Conservation (phyloP, 2,888 invertebrate species). For the Sinopyrophorus schimmeli region DNA sequence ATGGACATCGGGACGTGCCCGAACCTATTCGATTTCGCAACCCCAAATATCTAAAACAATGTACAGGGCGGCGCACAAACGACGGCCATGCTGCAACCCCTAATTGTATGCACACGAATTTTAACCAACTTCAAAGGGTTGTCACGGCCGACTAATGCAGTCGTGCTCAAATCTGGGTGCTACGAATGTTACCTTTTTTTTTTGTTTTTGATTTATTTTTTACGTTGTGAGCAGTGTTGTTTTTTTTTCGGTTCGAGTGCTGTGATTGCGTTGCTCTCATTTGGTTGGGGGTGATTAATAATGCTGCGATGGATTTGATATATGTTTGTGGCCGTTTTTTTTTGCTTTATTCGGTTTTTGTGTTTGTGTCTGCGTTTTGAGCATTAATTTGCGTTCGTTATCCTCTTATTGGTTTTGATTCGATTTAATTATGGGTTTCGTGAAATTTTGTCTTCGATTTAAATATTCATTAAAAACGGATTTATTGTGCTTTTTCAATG, state of each 20-base stretch:
- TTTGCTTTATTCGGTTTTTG: too few relatives aligned
- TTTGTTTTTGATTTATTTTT: neutral
- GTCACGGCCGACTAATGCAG: conserved; percentile 32
- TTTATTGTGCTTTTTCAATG: too few relatives aligned
- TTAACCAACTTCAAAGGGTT: conserved; percentile 35
- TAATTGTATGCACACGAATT: conserved; percentile 30
- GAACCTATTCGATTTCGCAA: conserved; percentile 20
- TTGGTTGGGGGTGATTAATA: conserved; percentile 4
- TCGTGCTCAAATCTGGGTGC: conserved; percentile 33
- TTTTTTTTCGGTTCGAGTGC: conserved; percentile 12
- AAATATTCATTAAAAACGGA: too few relatives aligned
- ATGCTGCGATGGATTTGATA: neutral
- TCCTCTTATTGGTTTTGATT: too few relatives aligned
- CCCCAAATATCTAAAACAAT: conserved; percentile 48
- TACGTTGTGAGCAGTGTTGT: neutral
- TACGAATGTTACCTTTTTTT: conserved; percentile 21
- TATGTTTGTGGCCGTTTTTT: too few relatives aligned
- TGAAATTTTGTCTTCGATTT: too few relatives aligned
- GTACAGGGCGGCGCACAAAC: conserved; percentile 42
- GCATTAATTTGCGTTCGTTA: too few relatives aligned
- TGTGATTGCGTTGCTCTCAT: too few relatives aligned
- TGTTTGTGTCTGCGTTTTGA: too few relatives aligned
- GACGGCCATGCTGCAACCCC: conserved; percentile 40
- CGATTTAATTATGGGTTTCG: too few relatives aligned
- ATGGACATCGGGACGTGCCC: conserved; percentile 45